Evolutionary conservation across 2,888 invertebrate genomes (phyloP), one percentile per base, ranked within the genome.

Genomic region (Nasonia oneida): DNA sequence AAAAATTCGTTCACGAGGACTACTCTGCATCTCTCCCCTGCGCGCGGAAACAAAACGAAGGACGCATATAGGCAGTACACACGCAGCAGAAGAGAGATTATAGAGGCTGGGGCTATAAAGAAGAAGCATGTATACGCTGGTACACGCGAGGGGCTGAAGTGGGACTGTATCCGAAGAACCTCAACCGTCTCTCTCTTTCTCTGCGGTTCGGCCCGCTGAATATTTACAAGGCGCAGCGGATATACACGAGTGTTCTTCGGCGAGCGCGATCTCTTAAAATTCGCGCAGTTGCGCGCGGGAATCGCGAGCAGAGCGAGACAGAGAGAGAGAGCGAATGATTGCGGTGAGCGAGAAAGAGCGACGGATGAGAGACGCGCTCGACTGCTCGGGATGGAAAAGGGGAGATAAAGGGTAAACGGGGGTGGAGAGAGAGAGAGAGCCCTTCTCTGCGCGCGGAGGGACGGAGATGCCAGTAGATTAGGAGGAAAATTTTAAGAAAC

Each of bases 401-500:
- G 88, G 86, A 88, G 89, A 89, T 86, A 89, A 87, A 88, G 89
- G 88, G 88, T 78, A 88, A 87, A 76, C 80, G 82, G 81, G 64
- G 87, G 82, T 67, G 86, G 83, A 86, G 79, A 85, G 84, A 75
- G 70, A 33, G 53, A 80, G 37, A 37, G 57, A 71, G n/a, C 37
- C n/a, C 33, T 2, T 1, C 71, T 33, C n/a, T n/a, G 39, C 42
- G 87, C 10, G n/a, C 15, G 87, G 86, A 47, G 37, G 6, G 84
- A 88, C 83, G 86, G 79, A 81, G 57, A 50, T 29, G 50, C 53
- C 29, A 64, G 57, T 14, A 50, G 39, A 39, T 61, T 14, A 3
- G 50, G 39, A 37, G 23, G 18, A 29, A 70, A 37, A 61, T 50
- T 6, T 61, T 74, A 50, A 79, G 81, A 75, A 82, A 82, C 14